Evolutionary conservation across 2,113 vertebrate species (phyloP).

Genomic region (Odocoileus hemionus): DNA sequence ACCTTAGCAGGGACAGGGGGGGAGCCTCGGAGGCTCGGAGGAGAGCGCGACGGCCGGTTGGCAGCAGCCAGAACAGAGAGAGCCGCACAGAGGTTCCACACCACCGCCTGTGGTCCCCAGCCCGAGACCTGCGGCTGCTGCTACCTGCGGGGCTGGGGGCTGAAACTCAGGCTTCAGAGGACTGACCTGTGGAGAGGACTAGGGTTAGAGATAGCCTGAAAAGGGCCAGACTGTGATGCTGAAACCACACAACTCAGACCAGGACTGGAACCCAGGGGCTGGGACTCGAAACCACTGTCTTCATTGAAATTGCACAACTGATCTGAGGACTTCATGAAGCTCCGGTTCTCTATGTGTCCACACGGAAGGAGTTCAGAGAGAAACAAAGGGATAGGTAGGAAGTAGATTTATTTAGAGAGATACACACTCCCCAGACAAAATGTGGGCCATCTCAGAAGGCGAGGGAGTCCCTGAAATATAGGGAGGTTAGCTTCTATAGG

Average conservation of each 20-base stretch:
- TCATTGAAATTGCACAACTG: neutral
- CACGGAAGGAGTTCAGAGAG: neutral
- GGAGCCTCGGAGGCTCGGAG: rapidly evolving
- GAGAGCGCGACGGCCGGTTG: rapidly evolving
- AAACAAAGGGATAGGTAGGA: neutral
- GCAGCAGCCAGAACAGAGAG: neutral
- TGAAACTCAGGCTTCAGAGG: neutral
- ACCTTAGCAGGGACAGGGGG: neutral
- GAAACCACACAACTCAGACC: neutral
- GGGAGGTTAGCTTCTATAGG: neutral
- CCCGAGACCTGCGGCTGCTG: rapidly evolving
- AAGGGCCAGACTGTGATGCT: neutral
- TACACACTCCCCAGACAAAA: neutral
- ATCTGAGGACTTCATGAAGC: neutral
- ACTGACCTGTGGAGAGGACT: neutral
- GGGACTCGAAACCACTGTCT: neutral
- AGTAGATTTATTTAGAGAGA: neutral
- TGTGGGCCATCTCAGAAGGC: neutral
- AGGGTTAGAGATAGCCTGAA: neutral
- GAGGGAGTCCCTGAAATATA: neutral
- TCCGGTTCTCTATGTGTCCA: neutral
- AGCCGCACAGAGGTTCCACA: neutral
- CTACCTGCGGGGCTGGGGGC: neutral
- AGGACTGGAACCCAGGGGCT: neutral
- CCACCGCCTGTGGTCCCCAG: neutral